Evolutionary conservation across 2,797 vertebrate species (phyloP).

Genomic region (Kryptolebias ocellatus): DNA sequence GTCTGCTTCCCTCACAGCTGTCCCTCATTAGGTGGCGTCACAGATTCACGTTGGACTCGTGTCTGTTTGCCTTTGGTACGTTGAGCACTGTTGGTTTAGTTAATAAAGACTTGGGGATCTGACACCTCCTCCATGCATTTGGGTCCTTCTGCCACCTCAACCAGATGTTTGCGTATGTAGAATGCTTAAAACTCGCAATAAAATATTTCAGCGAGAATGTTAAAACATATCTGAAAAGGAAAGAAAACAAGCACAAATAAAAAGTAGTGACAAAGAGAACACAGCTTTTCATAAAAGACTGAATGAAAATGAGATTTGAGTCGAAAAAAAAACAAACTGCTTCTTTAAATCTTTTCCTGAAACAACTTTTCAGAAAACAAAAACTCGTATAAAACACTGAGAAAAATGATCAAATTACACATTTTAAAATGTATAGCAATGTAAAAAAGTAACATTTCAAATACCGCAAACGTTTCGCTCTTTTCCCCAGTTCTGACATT

Average conservation of each 20-base stretch:
- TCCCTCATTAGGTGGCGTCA: not conserved
- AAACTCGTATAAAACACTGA: too few species aligned
- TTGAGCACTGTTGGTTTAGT: not conserved
- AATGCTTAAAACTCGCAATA: not conserved
- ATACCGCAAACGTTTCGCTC: too few species aligned
- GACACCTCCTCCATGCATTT: not conserved
- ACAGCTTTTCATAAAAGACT: too few species aligned
- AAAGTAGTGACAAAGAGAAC: not conserved
- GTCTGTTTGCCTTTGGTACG: not conserved
- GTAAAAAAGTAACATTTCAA: too few species aligned
- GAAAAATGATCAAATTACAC: too few species aligned
- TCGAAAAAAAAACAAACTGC: too few species aligned
- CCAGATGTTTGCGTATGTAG: too few species aligned
- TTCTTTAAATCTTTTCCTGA: too few species aligned
- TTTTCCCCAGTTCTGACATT: too few species aligned
- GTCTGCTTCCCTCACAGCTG: not conserved
- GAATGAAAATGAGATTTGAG: too few species aligned
- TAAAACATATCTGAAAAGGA: not conserved
- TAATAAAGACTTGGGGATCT: not conserved
- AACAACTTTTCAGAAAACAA: too few species aligned
- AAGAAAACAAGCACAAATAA: not conserved
- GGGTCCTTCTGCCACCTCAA: not conserved
- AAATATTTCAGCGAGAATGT: not conserved
- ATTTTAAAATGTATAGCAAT: too few species aligned
- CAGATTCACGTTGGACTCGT: not conserved